Evolutionary conservation across 1,140 invertebrate genomes (phyloP).

Genomic region (Drosophila repletoides): DNA sequence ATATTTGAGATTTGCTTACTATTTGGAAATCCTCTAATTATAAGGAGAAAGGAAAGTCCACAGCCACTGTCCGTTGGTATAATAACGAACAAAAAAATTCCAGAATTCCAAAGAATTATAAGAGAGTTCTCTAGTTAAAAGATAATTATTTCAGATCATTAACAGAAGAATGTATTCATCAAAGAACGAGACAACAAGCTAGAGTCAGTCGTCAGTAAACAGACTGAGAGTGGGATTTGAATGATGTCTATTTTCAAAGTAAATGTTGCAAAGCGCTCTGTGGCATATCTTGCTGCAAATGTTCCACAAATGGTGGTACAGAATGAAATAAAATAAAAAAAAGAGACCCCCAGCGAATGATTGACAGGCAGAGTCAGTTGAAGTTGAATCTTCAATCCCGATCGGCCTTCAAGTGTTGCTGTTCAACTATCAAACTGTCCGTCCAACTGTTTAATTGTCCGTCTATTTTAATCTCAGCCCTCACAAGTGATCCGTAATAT

Average conservation of each 20-base stretch:
- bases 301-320: constrained; percentile 43
- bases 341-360: constrained; percentile 61
- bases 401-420: constrained; percentile 35
- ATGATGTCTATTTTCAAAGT: constrained; percentile 62
- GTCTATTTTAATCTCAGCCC: constrained; percentile 43
- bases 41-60: neutral
- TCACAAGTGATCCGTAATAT: constrained; percentile 16
- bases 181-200: neutral
- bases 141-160: constrained; percentile 29
- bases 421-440: neutral
- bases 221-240: constrained; percentile 26
- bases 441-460: constrained; percentile 11
- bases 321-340: constrained; percentile 16
- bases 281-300: constrained; percentile 52
- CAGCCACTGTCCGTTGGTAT: too few species aligned
- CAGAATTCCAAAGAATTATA: neutral
- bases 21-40: too few species aligned
- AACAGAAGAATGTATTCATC: constrained; percentile 30
- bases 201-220: too few species aligned
- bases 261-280: constrained; percentile 57
- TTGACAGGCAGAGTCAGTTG: constrained; percentile 18
- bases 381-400: constrained; percentile 4
- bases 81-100: constrained; percentile 4
- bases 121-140: constrained; percentile 32
- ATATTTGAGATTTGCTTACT: too few species aligned